Evolutionary conservation across 2,113 vertebrate species (phyloP), one percentile per base, ranked within the genome.

Genomic region (Urocolius indicus): DNA sequence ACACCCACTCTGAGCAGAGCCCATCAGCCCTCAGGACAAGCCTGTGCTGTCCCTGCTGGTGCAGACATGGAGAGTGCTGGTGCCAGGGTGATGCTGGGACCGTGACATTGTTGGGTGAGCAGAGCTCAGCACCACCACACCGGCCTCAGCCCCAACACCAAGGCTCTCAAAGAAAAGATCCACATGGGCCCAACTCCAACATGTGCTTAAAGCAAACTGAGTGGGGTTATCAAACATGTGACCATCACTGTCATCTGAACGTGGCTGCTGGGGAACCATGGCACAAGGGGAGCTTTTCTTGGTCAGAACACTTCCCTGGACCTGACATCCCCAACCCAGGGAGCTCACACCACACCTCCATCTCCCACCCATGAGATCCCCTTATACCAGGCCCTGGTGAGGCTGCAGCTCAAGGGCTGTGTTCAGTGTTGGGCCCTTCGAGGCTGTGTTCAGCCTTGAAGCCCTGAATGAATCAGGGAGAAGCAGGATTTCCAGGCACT

Each of bases 291-390:
- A 67, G 45, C 27, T 74, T 66, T 66, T 43, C 51, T 73, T 62
- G 52, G 23, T 20, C 36, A 46, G 61, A 82, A 54, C 36, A 9
- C 51, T 45, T 30, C 54, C 20, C 45, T 20, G 32, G 54, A 29
- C 22, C 3, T 1, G 62, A 24, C 32, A n/a, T 38, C 22, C 18
- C 65, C 55, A 46, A 2, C 21, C 74, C 45, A 36, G 61, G 46
- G n/a, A 48, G 13, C n/a, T 68, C 46, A n/a, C 27, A 22, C 32
- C 51, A 5, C 4, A 0, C 1, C 7, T n/a, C 38, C 18, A 10
- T 17, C 86, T 89, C 34, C 77, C 36, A 45, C 59, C 36, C 3
- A 0, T 20, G 38, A 4, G 8, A 12, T 46, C 38, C 38, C 38
- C 38, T 41, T 41, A 12, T 41, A 41, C 9, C 38, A 41, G 38